Evolutionary conservation across 2,888 invertebrate genomes (phyloP).

Genomic region (Archaeoteleia sp.): DNA sequence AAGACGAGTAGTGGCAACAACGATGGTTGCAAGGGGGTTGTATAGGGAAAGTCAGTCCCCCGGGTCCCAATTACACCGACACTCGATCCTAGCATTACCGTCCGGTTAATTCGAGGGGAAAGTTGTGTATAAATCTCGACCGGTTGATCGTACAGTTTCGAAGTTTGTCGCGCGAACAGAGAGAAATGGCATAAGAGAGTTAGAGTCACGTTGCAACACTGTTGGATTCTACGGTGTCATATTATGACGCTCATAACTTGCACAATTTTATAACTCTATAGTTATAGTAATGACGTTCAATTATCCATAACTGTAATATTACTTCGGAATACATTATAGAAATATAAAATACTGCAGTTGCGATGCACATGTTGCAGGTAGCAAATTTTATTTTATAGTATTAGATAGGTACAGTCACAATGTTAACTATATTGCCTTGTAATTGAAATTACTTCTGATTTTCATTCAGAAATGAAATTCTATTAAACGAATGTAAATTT

Average conservation of each 20-base stretch:
- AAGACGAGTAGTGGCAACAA: not conserved
- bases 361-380: constrained; percentile 5
- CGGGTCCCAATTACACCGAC: constrained; percentile 75
- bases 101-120: constrained; percentile 72
- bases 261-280: constrained; percentile 16
- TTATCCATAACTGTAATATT: constrained; percentile 15
- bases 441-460: constrained; percentile 20
- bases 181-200: constrained; percentile 35
- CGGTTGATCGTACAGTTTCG: constrained; percentile 65
- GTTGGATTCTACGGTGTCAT: constrained; percentile 37
- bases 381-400: constrained; percentile 11
- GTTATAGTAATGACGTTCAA: constrained; percentile 17
- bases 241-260: constrained; percentile 34
- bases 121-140: constrained; percentile 71
- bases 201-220: constrained; percentile 47
- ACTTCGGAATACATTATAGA: not conserved
- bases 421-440: too few species aligned
- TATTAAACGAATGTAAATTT: constrained; percentile 19
- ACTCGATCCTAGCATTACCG: constrained; percentile 73
- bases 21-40: constrained; percentile 19
- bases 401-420: too few species aligned
- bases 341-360: constrained; percentile 1
- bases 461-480: constrained; percentile 19
- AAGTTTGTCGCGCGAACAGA: constrained; percentile 51
- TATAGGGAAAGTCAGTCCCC: constrained; percentile 67